Evolutionary conservation across 1,140 invertebrate species (phyloP).

Genomic region (Portunus trituberculatus): DNA sequence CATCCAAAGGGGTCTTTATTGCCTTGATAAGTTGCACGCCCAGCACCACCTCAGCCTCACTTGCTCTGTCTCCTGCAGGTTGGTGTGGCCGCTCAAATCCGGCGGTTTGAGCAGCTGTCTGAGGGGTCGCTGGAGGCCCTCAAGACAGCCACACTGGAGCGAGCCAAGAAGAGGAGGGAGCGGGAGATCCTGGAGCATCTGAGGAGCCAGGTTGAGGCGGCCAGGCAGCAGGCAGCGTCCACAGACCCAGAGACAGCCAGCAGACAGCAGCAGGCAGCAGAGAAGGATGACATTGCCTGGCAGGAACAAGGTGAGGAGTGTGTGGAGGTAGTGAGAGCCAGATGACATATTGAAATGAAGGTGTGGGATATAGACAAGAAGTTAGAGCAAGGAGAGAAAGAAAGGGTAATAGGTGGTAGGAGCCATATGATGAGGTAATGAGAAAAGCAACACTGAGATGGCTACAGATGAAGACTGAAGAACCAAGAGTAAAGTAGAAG

Average conservation of each 20-base stretch:
- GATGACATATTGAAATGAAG: not conserved
- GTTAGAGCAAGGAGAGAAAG: not conserved
- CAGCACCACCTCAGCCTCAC: too few relatives aligned
- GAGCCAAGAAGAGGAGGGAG: slow-evolving; percentile 70
- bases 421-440: not conserved
- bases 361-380: not conserved
- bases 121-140: slow-evolving; percentile 74
- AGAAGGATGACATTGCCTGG: slow-evolving; percentile 80
- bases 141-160: slow-evolving; percentile 74
- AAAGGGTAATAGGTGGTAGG: not conserved
- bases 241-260: slow-evolving; percentile 13
- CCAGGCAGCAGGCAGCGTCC: slow-evolving; percentile 54
- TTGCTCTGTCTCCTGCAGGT: not conserved
- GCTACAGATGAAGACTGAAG: too few relatives aligned
- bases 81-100: slow-evolving; percentile 76
- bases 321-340: not conserved
- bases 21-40: too few relatives aligned
- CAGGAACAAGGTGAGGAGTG: slow-evolving; percentile 83
- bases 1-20: too few relatives aligned
- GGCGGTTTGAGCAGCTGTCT: slow-evolving; percentile 73
- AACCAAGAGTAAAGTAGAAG: too few relatives aligned
- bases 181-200: slow-evolving; percentile 73
- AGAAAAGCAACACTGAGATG: not conserved
- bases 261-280: slow-evolving; percentile 28
- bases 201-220: slow-evolving; percentile 70